Evolutionary conservation across 35 echinoderm and acorn worm species (phyloP).

Genomic region (Amphiura filiformis): DNA sequence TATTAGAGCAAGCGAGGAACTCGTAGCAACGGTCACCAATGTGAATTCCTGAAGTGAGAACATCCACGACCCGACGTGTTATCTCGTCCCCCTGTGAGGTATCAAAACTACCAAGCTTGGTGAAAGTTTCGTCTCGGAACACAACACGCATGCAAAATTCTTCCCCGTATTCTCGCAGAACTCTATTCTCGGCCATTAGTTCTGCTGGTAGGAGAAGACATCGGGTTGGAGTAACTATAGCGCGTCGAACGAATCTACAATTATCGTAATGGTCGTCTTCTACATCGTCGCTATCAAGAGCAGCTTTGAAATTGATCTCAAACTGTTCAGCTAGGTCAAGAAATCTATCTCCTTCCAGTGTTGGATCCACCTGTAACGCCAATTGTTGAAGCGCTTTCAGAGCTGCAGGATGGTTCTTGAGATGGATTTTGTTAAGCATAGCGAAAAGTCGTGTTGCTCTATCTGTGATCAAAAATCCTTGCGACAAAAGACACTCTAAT

Average conservation of each 20-base stretch:
- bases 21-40: not conserved
- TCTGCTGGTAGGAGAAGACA: not conserved
- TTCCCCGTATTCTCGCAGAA: constrained; percentile 18
- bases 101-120: not conserved
- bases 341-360: not conserved
- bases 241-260: constrained; percentile 5
- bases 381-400: not conserved
- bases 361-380: not conserved
- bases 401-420: not conserved
- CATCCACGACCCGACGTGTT: not conserved
- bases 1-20: constrained; percentile 32
- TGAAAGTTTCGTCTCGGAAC: constrained; percentile 22
- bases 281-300: not conserved
- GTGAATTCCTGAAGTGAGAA: not conserved
- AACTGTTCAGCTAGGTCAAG: not conserved
- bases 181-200: constrained; percentile 23
- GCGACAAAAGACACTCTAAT: not conserved
- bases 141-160: constrained; percentile 20
- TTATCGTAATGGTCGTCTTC: not conserved
- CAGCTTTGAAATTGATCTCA: not conserved
- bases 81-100: not conserved
- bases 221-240: not conserved
- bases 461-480: not conserved
- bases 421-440: not conserved
- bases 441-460: not conserved